These are phyloP conservation scores for Orthosia incerta DNA, from an alignment of 2,888 invertebrate genomes.

Conservation along the genomic window DNA sequence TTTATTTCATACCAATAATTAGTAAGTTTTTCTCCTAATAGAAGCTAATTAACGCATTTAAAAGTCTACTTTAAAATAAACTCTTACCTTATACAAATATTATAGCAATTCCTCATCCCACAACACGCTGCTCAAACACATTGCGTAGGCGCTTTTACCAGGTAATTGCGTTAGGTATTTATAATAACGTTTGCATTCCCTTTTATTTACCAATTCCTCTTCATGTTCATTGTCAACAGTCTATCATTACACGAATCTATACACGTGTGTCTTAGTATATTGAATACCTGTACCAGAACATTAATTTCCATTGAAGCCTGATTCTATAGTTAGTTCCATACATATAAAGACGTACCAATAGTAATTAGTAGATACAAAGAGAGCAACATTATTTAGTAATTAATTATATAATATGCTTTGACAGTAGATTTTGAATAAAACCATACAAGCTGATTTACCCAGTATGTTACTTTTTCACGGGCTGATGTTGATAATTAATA, in stretches of 20 bases:
- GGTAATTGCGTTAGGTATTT: conserved; percentile 6
- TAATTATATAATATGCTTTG: neutral
- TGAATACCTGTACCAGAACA: conserved; percentile 18
- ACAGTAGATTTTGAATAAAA: too few species aligned
- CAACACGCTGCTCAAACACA: conserved; percentile 33
- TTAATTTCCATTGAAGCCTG: conserved; percentile 18
- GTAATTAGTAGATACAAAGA: neutral
- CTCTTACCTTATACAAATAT: neutral
- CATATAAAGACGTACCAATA: neutral
- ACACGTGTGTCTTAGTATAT: conserved; percentile 9
- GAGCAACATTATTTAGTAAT: neutral
- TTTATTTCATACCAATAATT: neutral
- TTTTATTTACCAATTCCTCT: conserved; percentile 27
- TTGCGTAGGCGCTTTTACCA: conserved; percentile 34
- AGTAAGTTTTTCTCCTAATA: neutral
- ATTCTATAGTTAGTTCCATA: neutral
- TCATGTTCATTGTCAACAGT: conserved; percentile 10
- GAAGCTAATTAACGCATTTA: neutral
- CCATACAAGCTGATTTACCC: too few species aligned
- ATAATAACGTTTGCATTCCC: conserved; percentile 5
- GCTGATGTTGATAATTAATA: too few species aligned
- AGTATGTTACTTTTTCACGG: too few species aligned
- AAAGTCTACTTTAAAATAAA: neutral
- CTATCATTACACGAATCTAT: conserved; percentile 35
- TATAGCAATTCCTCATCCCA: conserved; percentile 8